Percentiles rank a stretch among this genome's conserved stretches.
Conservation (phyloP, 2,888 invertebrate genomes). For the Clivina fossor region DNA sequence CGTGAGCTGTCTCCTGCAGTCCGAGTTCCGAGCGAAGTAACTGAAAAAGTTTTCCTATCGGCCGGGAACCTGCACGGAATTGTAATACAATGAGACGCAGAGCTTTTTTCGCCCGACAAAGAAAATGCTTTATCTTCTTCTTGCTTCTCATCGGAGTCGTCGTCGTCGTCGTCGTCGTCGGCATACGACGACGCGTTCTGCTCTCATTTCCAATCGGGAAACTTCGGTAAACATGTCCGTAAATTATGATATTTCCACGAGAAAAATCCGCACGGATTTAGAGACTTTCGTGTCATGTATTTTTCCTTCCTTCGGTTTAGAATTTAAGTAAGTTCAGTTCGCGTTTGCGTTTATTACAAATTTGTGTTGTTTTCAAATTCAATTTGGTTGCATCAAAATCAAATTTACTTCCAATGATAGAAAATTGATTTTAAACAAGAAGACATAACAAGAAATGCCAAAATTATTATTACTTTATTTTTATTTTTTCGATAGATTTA, state of each 20-base stretch:
- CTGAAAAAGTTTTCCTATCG: slow-evolving; percentile 3
- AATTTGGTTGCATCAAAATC: too few relatives aligned
- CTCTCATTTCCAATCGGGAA: background rate
- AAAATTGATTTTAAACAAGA: too few relatives aligned
- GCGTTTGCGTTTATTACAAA: too few relatives aligned
- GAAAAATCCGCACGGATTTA: background rate
- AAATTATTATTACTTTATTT: too few relatives aligned
- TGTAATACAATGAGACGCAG: background rate
- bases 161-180: too few relatives aligned
- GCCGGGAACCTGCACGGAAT: background rate
- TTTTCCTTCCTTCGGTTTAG: background rate
- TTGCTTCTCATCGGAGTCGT: too few relatives aligned
- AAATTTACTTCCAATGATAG: too few relatives aligned
- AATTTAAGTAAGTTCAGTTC: background rate
- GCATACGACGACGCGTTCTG: background rate
- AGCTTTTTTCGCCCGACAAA: background rate
- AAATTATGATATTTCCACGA: background rate
- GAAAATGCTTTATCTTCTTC: slow-evolving; percentile 4
- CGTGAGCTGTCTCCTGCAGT: slow-evolving; percentile 2
- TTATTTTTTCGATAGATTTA: too few relatives aligned
- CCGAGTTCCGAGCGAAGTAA: background rate
- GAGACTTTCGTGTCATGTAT: background rate
- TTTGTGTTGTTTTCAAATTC: too few relatives aligned
- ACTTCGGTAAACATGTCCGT: slow-evolving; percentile 1
- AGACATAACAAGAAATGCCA: too few relatives aligned